These are phyloP conservation scores for Polydrusus cervinus DNA, from an alignment of 2,888 invertebrate species.

Conservation along the genomic window DNA sequence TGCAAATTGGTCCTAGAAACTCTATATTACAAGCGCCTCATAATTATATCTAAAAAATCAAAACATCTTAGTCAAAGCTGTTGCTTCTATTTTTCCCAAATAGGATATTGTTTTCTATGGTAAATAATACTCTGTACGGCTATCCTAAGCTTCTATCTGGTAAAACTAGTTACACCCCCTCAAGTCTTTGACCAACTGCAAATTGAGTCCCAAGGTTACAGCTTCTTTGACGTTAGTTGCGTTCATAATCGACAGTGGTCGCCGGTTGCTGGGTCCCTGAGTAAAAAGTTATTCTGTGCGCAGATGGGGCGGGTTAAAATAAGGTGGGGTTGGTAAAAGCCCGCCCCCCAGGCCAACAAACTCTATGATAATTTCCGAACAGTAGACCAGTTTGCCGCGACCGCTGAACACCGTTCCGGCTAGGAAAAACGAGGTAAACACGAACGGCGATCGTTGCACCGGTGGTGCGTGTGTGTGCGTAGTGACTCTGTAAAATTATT, in stretches of 20 bases:
- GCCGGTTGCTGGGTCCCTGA: slow-evolving; percentile 61
- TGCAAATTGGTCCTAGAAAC: no score
- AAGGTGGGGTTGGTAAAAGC: slow-evolving; percentile 59
- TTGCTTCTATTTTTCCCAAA: no score
- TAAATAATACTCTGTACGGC: background rate
- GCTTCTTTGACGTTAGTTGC: slow-evolving; percentile 58
- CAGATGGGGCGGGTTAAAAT: slow-evolving; percentile 60
- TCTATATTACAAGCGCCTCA: no score
- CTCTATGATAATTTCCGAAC: slow-evolving; percentile 63
- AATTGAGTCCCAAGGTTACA: slow-evolving; percentile 68
- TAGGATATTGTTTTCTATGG: no score
- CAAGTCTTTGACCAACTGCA: slow-evolving; percentile 63
- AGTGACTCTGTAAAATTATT: slow-evolving; percentile 4
- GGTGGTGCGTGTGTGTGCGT: slow-evolving; percentile 2
- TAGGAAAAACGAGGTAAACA: slow-evolving; percentile 7
- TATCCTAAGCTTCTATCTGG: slow-evolving; percentile 36
- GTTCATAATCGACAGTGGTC: slow-evolving; percentile 65
- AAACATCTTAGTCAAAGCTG: no score
- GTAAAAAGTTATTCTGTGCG: slow-evolving; percentile 56
- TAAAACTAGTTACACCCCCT: slow-evolving; percentile 61
- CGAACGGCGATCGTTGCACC: slow-evolving; percentile 12
- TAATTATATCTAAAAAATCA: no score
- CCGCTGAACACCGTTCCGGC: slow-evolving; percentile 20
- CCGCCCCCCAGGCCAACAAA: slow-evolving; percentile 66
- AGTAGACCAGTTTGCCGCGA: slow-evolving; percentile 56